These are phyloP conservation scores for Pseudococcus viburni DNA, from an alignment of 2,888 invertebrate genomes.

Conservation along the genomic window DNA sequence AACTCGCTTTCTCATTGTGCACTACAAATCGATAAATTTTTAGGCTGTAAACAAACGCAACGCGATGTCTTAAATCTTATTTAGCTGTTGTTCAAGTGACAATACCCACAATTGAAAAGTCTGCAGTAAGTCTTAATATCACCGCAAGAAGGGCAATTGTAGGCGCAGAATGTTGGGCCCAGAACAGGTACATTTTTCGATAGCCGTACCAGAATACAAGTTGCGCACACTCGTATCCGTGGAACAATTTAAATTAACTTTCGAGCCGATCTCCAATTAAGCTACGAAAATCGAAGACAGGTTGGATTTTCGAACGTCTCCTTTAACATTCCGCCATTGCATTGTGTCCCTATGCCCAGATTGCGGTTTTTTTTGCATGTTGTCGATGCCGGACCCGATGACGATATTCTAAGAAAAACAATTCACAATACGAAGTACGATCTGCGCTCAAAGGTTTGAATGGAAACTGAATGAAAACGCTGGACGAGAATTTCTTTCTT, in stretches of 20 bases:
- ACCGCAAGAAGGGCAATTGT: background rate
- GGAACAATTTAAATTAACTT: conserved; percentile 44
- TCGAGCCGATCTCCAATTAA: conserved; percentile 54
- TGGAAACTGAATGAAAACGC: conserved; percentile 60
- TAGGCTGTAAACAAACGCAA: background rate
- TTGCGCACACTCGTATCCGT: background rate
- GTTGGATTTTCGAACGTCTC: conserved; percentile 60
- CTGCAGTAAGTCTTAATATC: conserved; percentile 30
- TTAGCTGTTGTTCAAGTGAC: conserved; percentile 22
- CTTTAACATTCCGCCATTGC: conserved; percentile 61
- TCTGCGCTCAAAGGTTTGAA: conserved; percentile 25
- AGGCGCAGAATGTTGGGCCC: background rate
- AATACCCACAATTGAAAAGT: background rate
- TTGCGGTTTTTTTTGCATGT: background rate
- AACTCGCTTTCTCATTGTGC: conserved; percentile 26
- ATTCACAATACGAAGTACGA: conserved; percentile 34
- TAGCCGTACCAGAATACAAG: background rate
- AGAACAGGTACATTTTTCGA: background rate
- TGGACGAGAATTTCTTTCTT: conserved; percentile 19
- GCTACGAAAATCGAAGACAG: conserved; percentile 60
- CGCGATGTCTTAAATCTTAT: conserved; percentile 44
- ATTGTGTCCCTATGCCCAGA: background rate
- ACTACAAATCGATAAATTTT: conserved; percentile 6
- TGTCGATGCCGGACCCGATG: background rate
- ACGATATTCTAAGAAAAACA: conserved; percentile 32